Conservation (phyloP, 30 jellyfish, hydroid and myxozoan species). For the Hydra vulgaris region DNA sequence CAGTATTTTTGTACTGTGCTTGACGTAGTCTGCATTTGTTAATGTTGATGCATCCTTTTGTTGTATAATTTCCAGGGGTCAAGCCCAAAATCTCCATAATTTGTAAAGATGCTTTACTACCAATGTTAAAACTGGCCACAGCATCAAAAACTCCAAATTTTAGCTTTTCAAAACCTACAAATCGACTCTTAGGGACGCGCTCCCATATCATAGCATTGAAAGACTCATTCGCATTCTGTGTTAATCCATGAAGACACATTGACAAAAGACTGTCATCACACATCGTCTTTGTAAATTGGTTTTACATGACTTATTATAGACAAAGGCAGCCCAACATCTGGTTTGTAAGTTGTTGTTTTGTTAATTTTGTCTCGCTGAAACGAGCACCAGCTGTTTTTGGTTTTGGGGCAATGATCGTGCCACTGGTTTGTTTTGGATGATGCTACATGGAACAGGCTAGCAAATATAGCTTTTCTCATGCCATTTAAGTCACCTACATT, state of each 20-base stretch:
- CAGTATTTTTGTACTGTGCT: constrained; percentile 3
- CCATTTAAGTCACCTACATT: not conserved
- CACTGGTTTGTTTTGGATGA: constrained; percentile 2
- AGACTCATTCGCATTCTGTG: too few species aligned
- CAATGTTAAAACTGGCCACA: too few species aligned
- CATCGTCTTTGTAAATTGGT: not conserved
- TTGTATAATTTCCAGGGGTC: too few species aligned
- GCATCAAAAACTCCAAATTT: too few species aligned
- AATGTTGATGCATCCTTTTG: too few species aligned
- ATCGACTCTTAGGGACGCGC: too few species aligned
- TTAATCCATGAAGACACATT: too few species aligned
- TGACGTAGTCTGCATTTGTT: constrained; percentile 1
- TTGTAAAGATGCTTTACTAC: too few species aligned
- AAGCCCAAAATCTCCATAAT: too few species aligned
- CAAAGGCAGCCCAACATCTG: not conserved
- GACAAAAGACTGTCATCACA: constrained; percentile 2
- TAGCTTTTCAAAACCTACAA: too few species aligned
- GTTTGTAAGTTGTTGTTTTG: not conserved
- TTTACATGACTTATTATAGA: not conserved
- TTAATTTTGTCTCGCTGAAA: constrained; percentile 1
- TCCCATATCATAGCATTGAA: too few species aligned
- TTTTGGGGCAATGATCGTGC: constrained; percentile 4
- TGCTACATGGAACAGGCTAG: constrained; percentile 6
- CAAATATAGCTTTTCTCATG: not conserved
- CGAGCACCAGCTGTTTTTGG: constrained; percentile 8